A percentile compares a stretch with the other conserved stretches of the same genome.
Evolutionary conservation across 1,140 invertebrate species (phyloP).

Genomic region (Copidosoma floridanum): DNA sequence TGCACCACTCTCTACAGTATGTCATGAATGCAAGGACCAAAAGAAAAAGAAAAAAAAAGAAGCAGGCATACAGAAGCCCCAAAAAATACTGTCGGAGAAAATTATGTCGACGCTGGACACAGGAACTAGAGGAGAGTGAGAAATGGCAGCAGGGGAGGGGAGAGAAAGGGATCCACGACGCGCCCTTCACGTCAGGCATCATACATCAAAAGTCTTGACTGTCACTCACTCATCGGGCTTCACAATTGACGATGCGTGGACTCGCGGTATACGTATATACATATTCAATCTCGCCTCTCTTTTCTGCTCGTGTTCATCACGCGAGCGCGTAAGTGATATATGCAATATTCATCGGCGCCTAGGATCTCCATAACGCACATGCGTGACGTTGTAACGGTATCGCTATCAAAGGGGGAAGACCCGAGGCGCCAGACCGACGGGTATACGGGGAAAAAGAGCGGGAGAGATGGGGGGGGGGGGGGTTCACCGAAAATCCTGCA

Average conservation of each 20-base stretch:
- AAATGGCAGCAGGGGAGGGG: too few species aligned
- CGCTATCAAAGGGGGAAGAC: too few species aligned
- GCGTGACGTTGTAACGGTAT: too few species aligned
- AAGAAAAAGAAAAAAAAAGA: too few species aligned
- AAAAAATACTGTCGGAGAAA: neutral
- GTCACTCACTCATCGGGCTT: neutral
- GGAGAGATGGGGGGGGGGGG: conserved; percentile 39
- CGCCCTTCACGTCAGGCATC: neutral
- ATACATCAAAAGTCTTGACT: too few species aligned
- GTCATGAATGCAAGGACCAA: too few species aligned
- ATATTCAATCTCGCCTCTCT: neutral
- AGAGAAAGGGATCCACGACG: neutral
- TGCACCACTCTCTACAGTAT: too few species aligned
- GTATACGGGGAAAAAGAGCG: neutral
- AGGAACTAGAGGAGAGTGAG: too few species aligned
- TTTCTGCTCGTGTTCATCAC: neutral
- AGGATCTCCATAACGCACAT: too few species aligned
- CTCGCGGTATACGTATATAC: neutral
- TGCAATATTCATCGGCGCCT: too few species aligned
- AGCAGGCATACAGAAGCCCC: neutral
- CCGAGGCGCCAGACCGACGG: too few species aligned
- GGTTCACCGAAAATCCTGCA: conserved; percentile 45
- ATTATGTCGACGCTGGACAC: conserved; percentile 4
- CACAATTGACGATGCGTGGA: neutral
- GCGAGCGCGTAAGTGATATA: too few species aligned